Conservation (phyloP, 2,113 vertebrate genomes). For the Mesocricetus auratus region DNA sequence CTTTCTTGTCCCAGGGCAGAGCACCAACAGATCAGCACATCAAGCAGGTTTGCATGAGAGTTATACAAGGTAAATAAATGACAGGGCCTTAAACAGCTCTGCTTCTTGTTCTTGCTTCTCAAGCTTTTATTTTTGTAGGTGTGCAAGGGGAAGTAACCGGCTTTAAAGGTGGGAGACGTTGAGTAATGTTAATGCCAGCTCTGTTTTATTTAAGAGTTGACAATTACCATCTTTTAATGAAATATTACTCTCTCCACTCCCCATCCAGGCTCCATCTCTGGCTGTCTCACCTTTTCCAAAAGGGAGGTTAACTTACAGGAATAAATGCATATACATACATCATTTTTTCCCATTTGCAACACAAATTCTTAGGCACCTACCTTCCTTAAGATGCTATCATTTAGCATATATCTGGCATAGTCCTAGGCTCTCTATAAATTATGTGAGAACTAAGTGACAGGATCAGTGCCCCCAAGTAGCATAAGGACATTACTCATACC, state of each 20-base stretch:
- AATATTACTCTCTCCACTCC: neutral
- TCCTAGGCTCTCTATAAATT: neutral
- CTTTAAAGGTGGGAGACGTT: slow-evolving; percentile 10
- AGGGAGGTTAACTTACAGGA: neutral
- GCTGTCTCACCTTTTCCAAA: neutral
- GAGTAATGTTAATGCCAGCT: slow-evolving; percentile 12
- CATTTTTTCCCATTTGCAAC: neutral
- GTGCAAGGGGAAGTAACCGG: neutral
- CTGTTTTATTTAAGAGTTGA: neutral
- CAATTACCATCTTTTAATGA: neutral
- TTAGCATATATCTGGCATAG: neutral
- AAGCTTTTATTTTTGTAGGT: neutral
- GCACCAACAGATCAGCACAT: slow-evolving; percentile 97
- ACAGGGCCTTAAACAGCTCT: neutral
- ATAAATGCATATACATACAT: neutral
- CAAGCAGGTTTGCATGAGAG: slow-evolving; percentile 98
- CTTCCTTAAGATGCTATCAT: neutral
- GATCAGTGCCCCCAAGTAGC: neutral
- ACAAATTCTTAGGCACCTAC: neutral
- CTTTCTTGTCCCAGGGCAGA: slow-evolving; percentile 91
- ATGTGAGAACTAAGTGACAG: neutral
- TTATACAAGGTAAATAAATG: slow-evolving; percentile 95
- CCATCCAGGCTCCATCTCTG: neutral
- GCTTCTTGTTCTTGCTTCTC: neutral
- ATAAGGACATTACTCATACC: neutral